phyloP scores from a whole-genome alignment of 2,113 vertebrate genomes.

The Arothron firmamentum region DNA sequence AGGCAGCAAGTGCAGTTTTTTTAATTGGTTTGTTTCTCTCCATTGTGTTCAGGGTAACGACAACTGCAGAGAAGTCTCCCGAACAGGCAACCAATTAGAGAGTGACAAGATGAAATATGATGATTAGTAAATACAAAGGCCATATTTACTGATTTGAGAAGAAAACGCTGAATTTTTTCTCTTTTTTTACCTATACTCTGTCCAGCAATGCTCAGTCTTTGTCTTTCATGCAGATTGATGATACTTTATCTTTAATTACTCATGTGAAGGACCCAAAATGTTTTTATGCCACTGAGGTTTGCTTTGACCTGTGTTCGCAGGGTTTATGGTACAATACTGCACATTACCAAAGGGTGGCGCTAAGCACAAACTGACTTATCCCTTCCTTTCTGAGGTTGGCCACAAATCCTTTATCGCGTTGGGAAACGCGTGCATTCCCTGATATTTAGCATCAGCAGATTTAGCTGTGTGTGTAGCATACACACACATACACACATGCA shows the following conservation, averaged over 20 bases:
- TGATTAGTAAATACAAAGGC: conserved; percentile 89
- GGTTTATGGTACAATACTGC: conserved; percentile 32
- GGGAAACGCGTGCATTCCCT: background rate
- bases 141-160: conserved; percentile 90
- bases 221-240: conserved; percentile 6
- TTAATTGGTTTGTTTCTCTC: conserved; percentile 62
- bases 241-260: conserved; percentile 48
- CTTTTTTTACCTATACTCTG: conserved; percentile 78
- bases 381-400: background rate
- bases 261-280: conserved; percentile 6
- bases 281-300: conserved; percentile 7
- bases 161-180: conserved; percentile 66
- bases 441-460: conserved; percentile 8
- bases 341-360: conserved; percentile 65
- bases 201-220: conserved; percentile 73
- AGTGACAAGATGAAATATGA: conserved; percentile 82
- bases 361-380: conserved; percentile 57
- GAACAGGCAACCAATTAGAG: conserved; percentile 69
- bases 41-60: conserved; percentile 53
- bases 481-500: conserved; percentile 10
- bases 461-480: conserved; percentile 32
- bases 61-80: conserved; percentile 60
- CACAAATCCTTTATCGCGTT: too few relatives aligned
- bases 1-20: conserved; percentile 44
- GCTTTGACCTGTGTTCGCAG: conserved; percentile 1